These are phyloP conservation scores for Empis stercorea DNA, from an alignment of 2,888 invertebrate genomes.

Conservation along the genomic window DNA sequence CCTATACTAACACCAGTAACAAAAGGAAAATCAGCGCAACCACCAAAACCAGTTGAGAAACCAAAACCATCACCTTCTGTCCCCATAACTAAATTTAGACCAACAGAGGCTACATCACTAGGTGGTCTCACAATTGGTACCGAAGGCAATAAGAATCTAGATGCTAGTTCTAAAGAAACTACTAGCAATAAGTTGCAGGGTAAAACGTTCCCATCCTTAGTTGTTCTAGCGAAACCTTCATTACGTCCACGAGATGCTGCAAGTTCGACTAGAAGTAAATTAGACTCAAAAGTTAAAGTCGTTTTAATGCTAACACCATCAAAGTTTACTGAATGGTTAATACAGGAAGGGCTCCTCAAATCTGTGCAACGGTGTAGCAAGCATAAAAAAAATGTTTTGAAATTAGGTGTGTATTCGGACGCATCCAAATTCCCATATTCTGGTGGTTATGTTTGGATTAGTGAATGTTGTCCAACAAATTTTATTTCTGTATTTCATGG, in stretches of 20 bases:
- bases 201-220: slow-evolving; percentile 75
- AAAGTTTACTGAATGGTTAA: slow-evolving; percentile 81
- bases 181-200: slow-evolving; percentile 62
- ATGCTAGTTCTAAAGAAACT: slow-evolving; percentile 58
- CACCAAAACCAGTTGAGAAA: slow-evolving; percentile 5
- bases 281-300: slow-evolving; percentile 70
- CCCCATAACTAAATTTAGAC: slow-evolving; percentile 36
- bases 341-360: slow-evolving; percentile 69
- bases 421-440: slow-evolving; percentile 73
- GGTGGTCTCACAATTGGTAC: slow-evolving; percentile 57
- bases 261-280: slow-evolving; percentile 44
- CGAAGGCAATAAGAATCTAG: slow-evolving; percentile 42
- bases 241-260: slow-evolving; percentile 54
- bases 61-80: slow-evolving; percentile 6
- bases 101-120: slow-evolving; percentile 58
- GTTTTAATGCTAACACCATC: slow-evolving; percentile 70
- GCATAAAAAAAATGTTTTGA: slow-evolving; percentile 56
- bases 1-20: neutral
- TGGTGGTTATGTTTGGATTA: slow-evolving; percentile 86
- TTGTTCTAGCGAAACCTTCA: slow-evolving; percentile 70
- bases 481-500: slow-evolving; percentile 80
- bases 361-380: slow-evolving; percentile 65
- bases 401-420: slow-evolving; percentile 77
- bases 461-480: slow-evolving; percentile 71
- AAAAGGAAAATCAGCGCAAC: neutral